phyloP scores from a whole-genome alignment of 2,113 vertebrate genomes.

The Pituophis catenifer region DNA sequence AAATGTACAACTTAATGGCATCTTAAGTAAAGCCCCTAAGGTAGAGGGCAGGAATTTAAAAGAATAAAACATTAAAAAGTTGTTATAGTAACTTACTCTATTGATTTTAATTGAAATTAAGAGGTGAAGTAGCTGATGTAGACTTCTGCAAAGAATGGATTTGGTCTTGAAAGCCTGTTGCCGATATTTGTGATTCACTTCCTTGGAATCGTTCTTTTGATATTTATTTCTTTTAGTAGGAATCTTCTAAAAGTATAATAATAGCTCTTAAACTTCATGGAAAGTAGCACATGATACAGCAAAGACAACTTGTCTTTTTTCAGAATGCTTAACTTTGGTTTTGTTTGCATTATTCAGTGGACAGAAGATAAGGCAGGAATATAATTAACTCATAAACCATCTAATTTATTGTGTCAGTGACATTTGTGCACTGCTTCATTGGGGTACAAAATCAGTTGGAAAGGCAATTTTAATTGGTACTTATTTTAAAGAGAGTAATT shows the following conservation, averaged over 20 bases:
- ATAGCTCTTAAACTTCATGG: conserved; percentile 64
- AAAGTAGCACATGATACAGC: conserved; percentile 59
- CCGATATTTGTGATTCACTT: conserved; percentile 83
- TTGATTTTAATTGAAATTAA: conserved; percentile 57
- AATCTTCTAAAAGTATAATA: conserved; percentile 80
- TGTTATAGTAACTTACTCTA: conserved; percentile 30
- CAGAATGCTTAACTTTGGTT: conserved; percentile 63
- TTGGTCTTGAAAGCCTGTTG: conserved; percentile 69
- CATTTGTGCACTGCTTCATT: background rate
- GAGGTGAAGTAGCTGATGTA: conserved; percentile 50
- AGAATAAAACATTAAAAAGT: conserved; percentile 25
- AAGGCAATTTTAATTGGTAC: conserved; percentile 37
- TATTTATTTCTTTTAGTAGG: conserved; percentile 88
- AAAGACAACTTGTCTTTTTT: conserved; percentile 73
- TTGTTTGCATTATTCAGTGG: conserved; percentile 64
- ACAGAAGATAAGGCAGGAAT: conserved; percentile 25
- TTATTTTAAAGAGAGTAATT: conserved; percentile 32
- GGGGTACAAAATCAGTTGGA: conserved; percentile 30
- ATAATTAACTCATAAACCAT: conserved; percentile 45
- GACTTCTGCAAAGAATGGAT: conserved; percentile 69
- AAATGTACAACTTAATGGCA: conserved; percentile 62
- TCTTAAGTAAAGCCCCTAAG: conserved; percentile 36
- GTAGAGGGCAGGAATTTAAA: background rate
- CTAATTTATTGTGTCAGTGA: conserved; percentile 28
- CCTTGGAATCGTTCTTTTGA: conserved; percentile 89